A percentile compares a stretch with the other conserved stretches of the same genome.
These are phyloP conservation scores for Scalopus aquaticus DNA, from an alignment of 2,113 vertebrate species.

Conservation along the genomic window DNA sequence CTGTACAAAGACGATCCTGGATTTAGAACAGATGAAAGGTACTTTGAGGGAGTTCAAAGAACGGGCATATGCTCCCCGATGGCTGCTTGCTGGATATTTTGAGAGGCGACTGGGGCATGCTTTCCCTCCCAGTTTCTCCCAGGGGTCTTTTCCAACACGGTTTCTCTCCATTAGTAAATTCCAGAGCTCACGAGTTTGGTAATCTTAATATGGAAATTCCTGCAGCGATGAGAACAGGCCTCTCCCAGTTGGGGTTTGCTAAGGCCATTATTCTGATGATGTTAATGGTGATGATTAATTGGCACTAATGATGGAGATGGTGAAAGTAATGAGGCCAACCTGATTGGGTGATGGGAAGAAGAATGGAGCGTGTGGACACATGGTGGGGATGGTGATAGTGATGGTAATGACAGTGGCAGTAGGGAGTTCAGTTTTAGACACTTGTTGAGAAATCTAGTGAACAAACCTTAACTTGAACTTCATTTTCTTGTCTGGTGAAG, in stretches of 20 bases:
- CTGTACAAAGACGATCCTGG: constrained; percentile 71
- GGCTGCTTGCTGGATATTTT: constrained; percentile 77
- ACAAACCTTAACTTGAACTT: not conserved
- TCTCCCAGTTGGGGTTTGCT: constrained; percentile 60
- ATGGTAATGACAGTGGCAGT: not conserved
- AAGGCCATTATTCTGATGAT: constrained; percentile 57
- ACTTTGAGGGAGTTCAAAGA: constrained; percentile 80
- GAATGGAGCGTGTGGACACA: not conserved
- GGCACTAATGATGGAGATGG: constrained; percentile 16
- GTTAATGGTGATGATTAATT: constrained; percentile 65
- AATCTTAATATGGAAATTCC: constrained; percentile 75
- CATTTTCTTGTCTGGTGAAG: constrained; percentile 27
- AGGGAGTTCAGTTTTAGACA: constrained; percentile 18
- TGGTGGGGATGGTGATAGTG: not conserved
- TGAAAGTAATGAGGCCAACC: constrained; percentile 16
- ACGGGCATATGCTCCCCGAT: constrained; percentile 66
- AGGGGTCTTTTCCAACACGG: constrained; percentile 67
- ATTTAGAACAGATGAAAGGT: constrained; percentile 79
- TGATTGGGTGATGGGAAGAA: not conserved
- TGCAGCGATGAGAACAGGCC: constrained; percentile 46
- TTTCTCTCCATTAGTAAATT: constrained; percentile 69
- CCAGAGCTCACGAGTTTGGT: constrained; percentile 55
- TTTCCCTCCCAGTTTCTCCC: constrained; percentile 68
- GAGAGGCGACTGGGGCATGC: constrained; percentile 70
- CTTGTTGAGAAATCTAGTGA: not conserved